Conservation (phyloP, 2,888 invertebrate species). For the Megaustenia siamemsis region DNA sequence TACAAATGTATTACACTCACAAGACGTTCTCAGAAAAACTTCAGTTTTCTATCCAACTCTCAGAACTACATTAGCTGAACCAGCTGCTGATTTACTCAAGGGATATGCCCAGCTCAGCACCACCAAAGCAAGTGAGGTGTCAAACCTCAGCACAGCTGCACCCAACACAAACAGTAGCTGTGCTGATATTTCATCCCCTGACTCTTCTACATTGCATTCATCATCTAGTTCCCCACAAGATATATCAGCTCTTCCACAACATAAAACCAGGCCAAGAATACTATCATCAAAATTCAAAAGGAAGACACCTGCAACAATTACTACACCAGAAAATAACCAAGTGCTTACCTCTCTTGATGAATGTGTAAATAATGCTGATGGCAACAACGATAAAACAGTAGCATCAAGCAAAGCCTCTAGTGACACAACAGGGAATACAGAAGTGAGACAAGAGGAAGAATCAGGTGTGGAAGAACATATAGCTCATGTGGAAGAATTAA, state of each 20-base stretch:
- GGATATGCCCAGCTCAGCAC: background rate
- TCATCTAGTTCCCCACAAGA: background rate
- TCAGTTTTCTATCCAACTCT: constrained; percentile 12
- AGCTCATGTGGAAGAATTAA: background rate
- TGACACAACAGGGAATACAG: background rate
- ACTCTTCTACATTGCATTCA: background rate
- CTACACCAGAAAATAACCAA: background rate
- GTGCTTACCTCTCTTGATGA: constrained; percentile 24
- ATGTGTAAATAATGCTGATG: background rate
- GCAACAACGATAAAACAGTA: background rate
- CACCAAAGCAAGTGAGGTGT: background rate
- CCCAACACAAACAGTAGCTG: background rate
- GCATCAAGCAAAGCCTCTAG: background rate
- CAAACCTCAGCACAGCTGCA: background rate
- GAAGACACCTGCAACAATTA: background rate
- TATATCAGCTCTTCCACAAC: background rate
- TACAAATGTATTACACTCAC: background rate
- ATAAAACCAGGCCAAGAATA: background rate
- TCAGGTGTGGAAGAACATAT: background rate
- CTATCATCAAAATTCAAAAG: background rate
- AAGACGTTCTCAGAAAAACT: background rate
- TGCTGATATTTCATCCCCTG: too few species aligned
- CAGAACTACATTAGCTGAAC: background rate
- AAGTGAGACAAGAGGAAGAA: background rate
- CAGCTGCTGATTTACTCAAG: background rate